Evolutionary conservation across 2,888 invertebrate genomes (phyloP), one percentile per base, ranked within the genome.

Genomic region (Drosophila ochracea): DNA sequence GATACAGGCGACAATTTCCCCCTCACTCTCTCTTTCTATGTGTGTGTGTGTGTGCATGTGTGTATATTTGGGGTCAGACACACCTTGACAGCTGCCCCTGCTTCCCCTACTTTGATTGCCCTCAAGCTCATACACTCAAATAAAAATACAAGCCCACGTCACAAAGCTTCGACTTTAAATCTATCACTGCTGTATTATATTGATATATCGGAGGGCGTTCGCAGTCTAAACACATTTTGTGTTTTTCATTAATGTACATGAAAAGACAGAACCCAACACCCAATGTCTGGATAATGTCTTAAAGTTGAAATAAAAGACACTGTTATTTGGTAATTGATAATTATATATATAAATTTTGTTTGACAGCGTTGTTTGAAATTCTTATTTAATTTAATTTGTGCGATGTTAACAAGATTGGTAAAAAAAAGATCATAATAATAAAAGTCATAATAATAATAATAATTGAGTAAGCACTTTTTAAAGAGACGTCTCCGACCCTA

Each of bases 51-150:
- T 70, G 39, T 41, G 21, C 50, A 19, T 50, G 28, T 60, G 30
- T 41, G 35, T 33, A 19, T 35, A 39, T 50, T 39, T 64, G 30
- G 66, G 54, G 61, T 7, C 60, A 37, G 55, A 63, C 81, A 73
- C 80, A 78, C 80, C 80, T 79, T 59, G 39, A n/a, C 50, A 30
- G 13, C 52, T 28, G 33, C 43, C n/a, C 11, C 25, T n/a, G 31
- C n/a, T 4, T 6, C 31, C 16, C 3, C 7, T 5, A 4, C 57
- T 39, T 4, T 28, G 30, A 28, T 11, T 30, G 19, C 30, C 10
- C 30, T 19, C 11, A 50, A 50, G 30, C 28, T 10, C 10, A 11
- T 25, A 19, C 28, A 39, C 41, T 37, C 28, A 16, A 25, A 25
- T 4, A 21, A 47, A 47, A 25, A n/a, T n/a, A n/a, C n/a, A n/a